Conservation (phyloP, 2,888 invertebrate genomes). For the Platycheirus rosarum region DNA sequence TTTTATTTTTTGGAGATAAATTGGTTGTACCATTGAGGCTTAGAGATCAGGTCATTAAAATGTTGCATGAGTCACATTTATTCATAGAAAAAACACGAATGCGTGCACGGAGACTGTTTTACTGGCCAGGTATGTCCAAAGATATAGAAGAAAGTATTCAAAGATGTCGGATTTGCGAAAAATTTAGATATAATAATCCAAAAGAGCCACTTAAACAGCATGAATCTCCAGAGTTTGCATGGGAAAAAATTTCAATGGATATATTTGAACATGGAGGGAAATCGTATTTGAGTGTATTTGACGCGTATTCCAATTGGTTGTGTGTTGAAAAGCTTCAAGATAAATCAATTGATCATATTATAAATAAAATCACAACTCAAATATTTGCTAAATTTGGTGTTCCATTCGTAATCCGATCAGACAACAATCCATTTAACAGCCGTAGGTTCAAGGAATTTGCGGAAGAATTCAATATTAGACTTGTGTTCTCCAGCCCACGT, state of each 20-base stretch:
- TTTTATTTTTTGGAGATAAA: conserved; percentile 57
- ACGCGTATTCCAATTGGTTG: conserved; percentile 50
- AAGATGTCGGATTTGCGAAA: conserved; percentile 60
- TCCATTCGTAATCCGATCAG: conserved; percentile 33
- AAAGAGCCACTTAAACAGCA: conserved; percentile 73
- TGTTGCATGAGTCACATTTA: conserved; percentile 77
- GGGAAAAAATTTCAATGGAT: conserved; percentile 50
- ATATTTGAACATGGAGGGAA: conserved; percentile 59
- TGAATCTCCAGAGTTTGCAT: conserved; percentile 68
- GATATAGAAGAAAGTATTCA: conserved; percentile 75
- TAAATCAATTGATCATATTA: conserved; percentile 33
- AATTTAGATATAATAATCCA: conserved; percentile 62
- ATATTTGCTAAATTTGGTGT: conserved; percentile 39
- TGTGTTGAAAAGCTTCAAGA: conserved; percentile 28
- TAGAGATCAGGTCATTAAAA: conserved; percentile 65
- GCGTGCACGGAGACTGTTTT: conserved; percentile 76
- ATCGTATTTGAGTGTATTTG: conserved; percentile 47
- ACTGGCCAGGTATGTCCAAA: conserved; percentile 77
- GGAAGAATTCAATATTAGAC: conserved; percentile 17
- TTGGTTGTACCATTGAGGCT: conserved; percentile 73
- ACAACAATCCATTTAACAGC: too few relatives aligned
- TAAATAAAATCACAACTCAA: conserved; percentile 6
- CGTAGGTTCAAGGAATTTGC: conserved; percentile 13
- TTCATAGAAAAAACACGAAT: conserved; percentile 77
- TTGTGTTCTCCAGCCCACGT: conserved; percentile 16